Percentiles rank a stretch among this genome's conserved stretches.
These are phyloP conservation scores for Pammene fasciana DNA, from an alignment of 2,888 invertebrate genomes.

Conservation along the genomic window DNA sequence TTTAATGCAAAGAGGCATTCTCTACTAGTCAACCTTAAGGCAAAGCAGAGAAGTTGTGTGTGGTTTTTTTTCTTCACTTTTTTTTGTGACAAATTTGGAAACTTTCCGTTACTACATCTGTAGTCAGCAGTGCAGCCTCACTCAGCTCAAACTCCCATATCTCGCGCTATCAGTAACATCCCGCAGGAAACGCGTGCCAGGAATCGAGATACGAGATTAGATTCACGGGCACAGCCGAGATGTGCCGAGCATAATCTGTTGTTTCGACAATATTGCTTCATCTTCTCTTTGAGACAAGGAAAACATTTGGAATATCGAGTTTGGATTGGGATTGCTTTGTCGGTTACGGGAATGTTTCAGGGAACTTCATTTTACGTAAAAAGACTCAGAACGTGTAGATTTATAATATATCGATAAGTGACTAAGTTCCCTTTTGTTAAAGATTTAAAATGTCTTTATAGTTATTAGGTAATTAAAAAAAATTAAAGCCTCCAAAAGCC, in stretches of 20 bases:
- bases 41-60: too few species aligned
- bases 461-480: too few species aligned
- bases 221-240: constrained; percentile 69
- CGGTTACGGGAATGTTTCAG: constrained; percentile 1
- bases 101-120: not conserved
- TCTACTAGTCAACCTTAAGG: too few species aligned
- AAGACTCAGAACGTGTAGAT: not conserved
- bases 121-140: constrained; percentile 22
- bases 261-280: constrained; percentile 59
- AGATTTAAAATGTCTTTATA: too few species aligned
- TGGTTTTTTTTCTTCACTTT: not conserved
- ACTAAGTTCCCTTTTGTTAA: too few species aligned
- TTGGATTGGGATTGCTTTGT: constrained; percentile 14
- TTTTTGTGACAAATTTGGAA: too few species aligned
- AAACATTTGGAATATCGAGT: constrained; percentile 22
- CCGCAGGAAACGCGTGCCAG: constrained; percentile 75
- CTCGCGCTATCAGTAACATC: constrained; percentile 71
- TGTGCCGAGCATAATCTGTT: constrained; percentile 69
- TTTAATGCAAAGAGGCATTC: too few species aligned
- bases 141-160: constrained; percentile 60
- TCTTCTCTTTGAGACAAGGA: constrained; percentile 46
- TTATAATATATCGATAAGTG: not conserved
- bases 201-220: constrained; percentile 58
- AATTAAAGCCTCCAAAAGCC: too few species aligned
- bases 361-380: not conserved